These are phyloP conservation scores for Epinephelus awoara DNA, from an alignment of 2,797 vertebrate species.

Conservation along the genomic window DNA sequence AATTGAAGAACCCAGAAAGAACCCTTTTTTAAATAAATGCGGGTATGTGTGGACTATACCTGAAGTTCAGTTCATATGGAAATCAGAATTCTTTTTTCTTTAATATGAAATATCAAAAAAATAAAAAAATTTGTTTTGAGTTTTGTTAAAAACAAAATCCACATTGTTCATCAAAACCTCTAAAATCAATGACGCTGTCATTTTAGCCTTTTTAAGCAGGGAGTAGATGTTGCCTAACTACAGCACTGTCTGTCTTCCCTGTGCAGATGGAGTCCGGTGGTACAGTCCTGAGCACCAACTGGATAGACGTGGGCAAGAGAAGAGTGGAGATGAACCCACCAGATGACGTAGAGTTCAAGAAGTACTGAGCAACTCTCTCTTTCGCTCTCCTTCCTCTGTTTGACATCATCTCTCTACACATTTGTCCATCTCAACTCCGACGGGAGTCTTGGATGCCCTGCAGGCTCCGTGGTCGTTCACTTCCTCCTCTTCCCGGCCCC, in stretches of 20 bases:
- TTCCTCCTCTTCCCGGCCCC: neutral
- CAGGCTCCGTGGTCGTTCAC: slow-evolving; percentile 11
- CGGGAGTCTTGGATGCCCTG: slow-evolving; percentile 3
- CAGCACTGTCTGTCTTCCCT: slow-evolving; percentile 26
- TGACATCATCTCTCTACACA: slow-evolving; percentile 16
- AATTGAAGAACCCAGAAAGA: too few species aligned
- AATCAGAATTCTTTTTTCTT: neutral
- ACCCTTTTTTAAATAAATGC: too few species aligned
- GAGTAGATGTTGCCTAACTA: slow-evolving; percentile 46
- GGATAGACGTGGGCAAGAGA: slow-evolving; percentile 94
- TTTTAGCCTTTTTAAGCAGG: slow-evolving; percentile 23
- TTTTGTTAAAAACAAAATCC: too few species aligned
- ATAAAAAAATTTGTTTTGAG: neutral
- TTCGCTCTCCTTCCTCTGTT: neutral
- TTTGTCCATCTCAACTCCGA: slow-evolving; percentile 36
- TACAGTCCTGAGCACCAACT: slow-evolving; percentile 98
- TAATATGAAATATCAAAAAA: neutral
- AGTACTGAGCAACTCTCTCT: slow-evolving; percentile 85
- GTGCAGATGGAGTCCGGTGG: slow-evolving; percentile 97
- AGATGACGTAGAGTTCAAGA: slow-evolving; percentile 95
- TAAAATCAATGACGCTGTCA: slow-evolving; percentile 13
- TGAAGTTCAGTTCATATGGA: slow-evolving; percentile 8
- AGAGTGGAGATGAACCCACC: slow-evolving; percentile 96
- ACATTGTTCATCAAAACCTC: neutral
- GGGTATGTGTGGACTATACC: too few species aligned